phyloP scores from a whole-genome alignment of 1,140 invertebrate species.

The Monomorium pharaonis region DNA sequence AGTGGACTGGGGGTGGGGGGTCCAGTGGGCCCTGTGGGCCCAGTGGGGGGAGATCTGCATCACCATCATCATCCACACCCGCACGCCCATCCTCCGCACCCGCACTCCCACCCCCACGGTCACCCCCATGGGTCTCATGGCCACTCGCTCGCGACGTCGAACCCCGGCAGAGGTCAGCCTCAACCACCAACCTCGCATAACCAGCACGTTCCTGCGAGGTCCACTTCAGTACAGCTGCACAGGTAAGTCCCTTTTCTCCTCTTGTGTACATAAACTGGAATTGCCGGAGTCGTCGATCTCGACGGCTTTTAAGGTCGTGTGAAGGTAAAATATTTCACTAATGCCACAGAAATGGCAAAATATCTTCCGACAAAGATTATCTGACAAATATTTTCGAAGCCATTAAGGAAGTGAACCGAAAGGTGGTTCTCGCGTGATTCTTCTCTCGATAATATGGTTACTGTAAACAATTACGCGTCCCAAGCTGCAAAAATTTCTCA shows the following conservation, averaged over 20 bases:
- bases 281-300: neutral
- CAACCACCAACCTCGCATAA: conserved; percentile 83
- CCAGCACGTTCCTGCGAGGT: conserved; percentile 83
- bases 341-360: neutral
- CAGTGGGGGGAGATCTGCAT: conserved; percentile 81
- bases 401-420: neutral
- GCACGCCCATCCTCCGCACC: conserved; percentile 81
- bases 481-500: neutral
- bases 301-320: neutral
- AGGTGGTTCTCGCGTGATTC: too few species aligned
- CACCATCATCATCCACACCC: conserved; percentile 82
- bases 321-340: conserved; percentile 9
- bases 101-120: conserved; percentile 82
- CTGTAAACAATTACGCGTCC: neutral
- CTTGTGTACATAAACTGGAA: neutral
- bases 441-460: neutral
- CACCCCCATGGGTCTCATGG: conserved; percentile 80
- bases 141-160: conserved; percentile 81
- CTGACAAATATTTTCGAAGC: neutral
- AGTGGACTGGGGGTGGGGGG: conserved; percentile 81
- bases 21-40: conserved; percentile 81
- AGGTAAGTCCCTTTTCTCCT: conserved; percentile 71
- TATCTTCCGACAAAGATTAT: neutral
- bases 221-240: conserved; percentile 82
- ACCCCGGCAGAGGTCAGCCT: conserved; percentile 80